Base-by-base conservation (phyloP, 2,888 invertebrate genomes). In the Tineola bisselliella region DNA sequence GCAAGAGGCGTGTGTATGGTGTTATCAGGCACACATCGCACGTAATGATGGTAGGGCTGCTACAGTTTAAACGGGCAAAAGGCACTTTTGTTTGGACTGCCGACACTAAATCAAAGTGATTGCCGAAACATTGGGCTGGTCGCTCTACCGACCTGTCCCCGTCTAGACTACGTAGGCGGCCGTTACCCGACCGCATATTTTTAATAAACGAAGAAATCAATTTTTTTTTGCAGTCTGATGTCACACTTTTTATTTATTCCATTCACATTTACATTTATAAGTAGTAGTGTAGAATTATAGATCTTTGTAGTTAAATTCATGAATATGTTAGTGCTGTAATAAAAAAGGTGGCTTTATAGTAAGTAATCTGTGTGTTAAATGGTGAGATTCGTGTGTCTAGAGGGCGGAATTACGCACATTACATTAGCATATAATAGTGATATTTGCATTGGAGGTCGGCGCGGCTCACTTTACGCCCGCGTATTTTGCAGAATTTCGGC, bases 351-450 rank as follows among this genome's bases (percentile, higher is more conserved):
- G 38, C 38, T 38, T 31, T 38, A 38, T 38, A n/a, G 48, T 43
- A 43, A 8, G 43, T 48, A 13, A 48, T 17, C 48, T 38, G 48
- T 48, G 48, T 48, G 15, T 17, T 48, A 48, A 48, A 15, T 17
- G 48, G 48, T 48, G 17, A 48, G 48, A 48, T 48, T 48, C 48
- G 48, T 48, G 15, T 48, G 48, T 48, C 48, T 48, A 15, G 48
- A 48, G 48, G 48, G 48, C 8, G 48, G 48, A 48, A 79, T 79
- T 81, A 84, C 83, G 78, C 81, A 79, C 75, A 71, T 75, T 70
- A 69, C 71, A 84, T 86, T 84, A 82, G 71, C 84, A 83, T 86
- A 83, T 82, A 84, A 86, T 84, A 73, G 82, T 72, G 79, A 74
- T 82, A 81, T 83, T 84, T 80, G 79, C 82, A 83, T 86, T 80